Percentiles rank a stretch among this genome's conserved stretches.
These are phyloP conservation scores for Drosophila sp. DNA, from an alignment of 1,140 invertebrate genomes.

Conservation along the genomic window DNA sequence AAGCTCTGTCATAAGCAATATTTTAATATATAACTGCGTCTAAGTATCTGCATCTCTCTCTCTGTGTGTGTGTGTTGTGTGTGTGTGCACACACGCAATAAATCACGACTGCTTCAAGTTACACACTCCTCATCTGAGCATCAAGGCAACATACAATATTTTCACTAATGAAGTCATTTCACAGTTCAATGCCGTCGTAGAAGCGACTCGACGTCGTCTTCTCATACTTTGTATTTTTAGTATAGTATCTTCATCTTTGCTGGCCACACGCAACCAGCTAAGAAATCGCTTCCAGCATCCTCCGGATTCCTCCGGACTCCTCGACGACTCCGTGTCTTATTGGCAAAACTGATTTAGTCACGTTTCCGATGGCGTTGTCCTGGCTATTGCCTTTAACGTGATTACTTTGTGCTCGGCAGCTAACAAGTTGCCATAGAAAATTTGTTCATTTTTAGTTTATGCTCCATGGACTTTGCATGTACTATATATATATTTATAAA, in stretches of 20 bases:
- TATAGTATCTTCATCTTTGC: constrained; percentile 72
- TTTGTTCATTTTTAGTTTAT: constrained; percentile 44
- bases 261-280: constrained; percentile 52
- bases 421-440: constrained; percentile 57
- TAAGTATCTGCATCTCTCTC: no score
- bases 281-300: constrained; percentile 28
- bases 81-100: constrained; percentile 40
- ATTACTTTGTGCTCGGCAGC: constrained; percentile 44
- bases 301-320: constrained; percentile 1
- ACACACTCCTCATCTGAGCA: background rate
- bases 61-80: constrained; percentile 1
- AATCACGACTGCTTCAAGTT: constrained; percentile 53
- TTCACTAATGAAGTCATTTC: constrained; percentile 83
- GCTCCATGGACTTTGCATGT: constrained; percentile 5
- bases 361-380: constrained; percentile 67
- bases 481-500: no score
- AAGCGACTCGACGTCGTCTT: constrained; percentile 24
- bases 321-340: constrained; percentile 70
- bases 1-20: constrained; percentile 27
- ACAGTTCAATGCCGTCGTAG: constrained; percentile 70
- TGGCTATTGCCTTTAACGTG: constrained; percentile 37
- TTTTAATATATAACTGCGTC: constrained; percentile 5
- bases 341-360: constrained; percentile 81
- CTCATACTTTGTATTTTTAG: constrained; percentile 54
- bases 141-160: constrained; percentile 67